Base-by-base conservation (phyloP, 2,888 invertebrate genomes). In the Brachyptera putata region DNA sequence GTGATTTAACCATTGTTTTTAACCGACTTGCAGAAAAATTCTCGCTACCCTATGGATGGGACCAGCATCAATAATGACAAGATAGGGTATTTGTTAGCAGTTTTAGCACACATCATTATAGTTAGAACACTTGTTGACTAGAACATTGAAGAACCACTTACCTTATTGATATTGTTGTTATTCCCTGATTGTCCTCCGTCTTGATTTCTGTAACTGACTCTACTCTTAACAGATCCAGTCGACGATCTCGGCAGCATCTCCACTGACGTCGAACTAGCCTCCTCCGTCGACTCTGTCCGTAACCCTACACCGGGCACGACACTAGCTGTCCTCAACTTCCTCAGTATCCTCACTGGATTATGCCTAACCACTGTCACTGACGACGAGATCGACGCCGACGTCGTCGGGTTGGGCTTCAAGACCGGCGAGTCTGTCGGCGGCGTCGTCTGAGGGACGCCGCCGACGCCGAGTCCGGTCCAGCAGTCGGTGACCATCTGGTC, bases 401-500 rank as follows among this genome's bases (percentile, higher is more conserved):
- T 24, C 18, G 36, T 1, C 36, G 34, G 34, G 30, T 25, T 25
- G 21, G 53, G 16, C 22, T 18, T 37, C 4, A 36, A 18, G 13
- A 14, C 21, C 18, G 53, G 18, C 11, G 53, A 36, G 36, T 53
- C 53, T 14, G 30, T 26, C 18, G 36, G 21, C 3, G 53, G 53
- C 36, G 53, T 34, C 18, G 36, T 34, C 21, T 43, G 43, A 11
- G 16, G 43, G 39, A 14, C 14, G 4, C 39, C 39, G 4, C 30
- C 30, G 30, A 30, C 30, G 48, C 63, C 63, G 18, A 70, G 63
- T 7, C 67, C 68, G 21, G 67, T 63, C 73, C 73, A 73, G 64
- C 74, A 74, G 66, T 76, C 75, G 43, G 73, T 71, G 46, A 80
- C 71, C 65, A 80, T 73, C 56, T 77, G 76, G 64, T 75, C 74